These are phyloP conservation scores for Meiosimyza platycephala DNA, from an alignment of 2,888 invertebrate genomes.

Conservation along the genomic window DNA sequence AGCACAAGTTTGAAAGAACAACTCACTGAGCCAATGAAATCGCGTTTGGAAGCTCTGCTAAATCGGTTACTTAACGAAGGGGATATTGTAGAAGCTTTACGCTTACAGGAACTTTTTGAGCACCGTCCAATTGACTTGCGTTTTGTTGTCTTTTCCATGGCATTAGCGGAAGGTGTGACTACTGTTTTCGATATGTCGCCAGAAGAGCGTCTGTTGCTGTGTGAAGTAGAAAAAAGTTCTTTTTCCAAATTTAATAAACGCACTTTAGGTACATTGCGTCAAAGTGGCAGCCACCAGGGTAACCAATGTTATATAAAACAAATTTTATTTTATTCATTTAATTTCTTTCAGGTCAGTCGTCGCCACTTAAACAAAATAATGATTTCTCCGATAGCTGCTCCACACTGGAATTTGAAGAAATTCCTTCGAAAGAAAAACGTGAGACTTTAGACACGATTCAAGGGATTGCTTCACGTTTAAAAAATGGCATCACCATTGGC, in stretches of 20 bases:
- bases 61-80: slow-evolving; percentile 70
- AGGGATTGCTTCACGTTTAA: slow-evolving; percentile 69
- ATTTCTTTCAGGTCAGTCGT: slow-evolving; percentile 39
- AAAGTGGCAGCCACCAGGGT: slow-evolving; percentile 38
- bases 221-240: slow-evolving; percentile 64
- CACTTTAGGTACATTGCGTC: slow-evolving; percentile 53
- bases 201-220: slow-evolving; percentile 73
- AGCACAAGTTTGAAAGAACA: slow-evolving; percentile 55
- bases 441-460: slow-evolving; percentile 67
- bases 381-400: slow-evolving; percentile 60
- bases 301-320: neutral
- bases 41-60: slow-evolving; percentile 66
- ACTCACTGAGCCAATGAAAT: slow-evolving; percentile 57
- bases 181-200: slow-evolving; percentile 72
- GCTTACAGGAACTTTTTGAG: slow-evolving; percentile 68
- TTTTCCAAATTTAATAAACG: slow-evolving; percentile 65
- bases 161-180: slow-evolving; percentile 72
- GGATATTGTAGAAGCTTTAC: slow-evolving; percentile 71
- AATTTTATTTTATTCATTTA: neutral
- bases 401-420: slow-evolving; percentile 65
- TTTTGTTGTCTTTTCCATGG: slow-evolving; percentile 72
- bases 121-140: slow-evolving; percentile 69
- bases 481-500: slow-evolving; percentile 70
- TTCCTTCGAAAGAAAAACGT: slow-evolving; percentile 63
- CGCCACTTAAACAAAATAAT: slow-evolving; percentile 45